Conservation (phyloP, 2,888 invertebrate genomes). For the Microplitis manilae region DNA sequence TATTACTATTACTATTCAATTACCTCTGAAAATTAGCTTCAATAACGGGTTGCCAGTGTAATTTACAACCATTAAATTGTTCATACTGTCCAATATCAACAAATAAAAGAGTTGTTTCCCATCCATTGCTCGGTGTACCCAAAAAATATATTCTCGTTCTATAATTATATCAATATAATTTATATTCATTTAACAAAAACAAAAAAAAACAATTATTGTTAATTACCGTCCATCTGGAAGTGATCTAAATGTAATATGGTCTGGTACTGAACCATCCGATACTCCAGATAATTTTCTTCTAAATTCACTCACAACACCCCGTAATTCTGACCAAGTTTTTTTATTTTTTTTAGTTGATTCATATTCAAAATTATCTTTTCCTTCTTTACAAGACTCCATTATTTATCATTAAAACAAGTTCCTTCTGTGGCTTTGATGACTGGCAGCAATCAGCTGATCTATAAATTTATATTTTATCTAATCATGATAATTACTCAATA, state of each 20-base stretch:
- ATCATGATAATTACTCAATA: neutral
- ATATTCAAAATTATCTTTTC: constrained; percentile 46
- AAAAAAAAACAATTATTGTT: neutral
- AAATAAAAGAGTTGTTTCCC: constrained; percentile 91
- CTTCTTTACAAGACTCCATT: constrained; percentile 59
- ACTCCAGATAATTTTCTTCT: constrained; percentile 84
- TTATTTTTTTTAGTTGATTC: constrained; percentile 50
- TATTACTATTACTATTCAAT: neutral
- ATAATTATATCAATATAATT: constrained; percentile 30
- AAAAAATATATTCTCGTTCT: constrained; percentile 91
- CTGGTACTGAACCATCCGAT: constrained; percentile 84
- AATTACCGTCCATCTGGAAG: constrained; percentile 78
- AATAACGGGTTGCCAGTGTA: constrained; percentile 87
- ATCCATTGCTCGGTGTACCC: constrained; percentile 88
- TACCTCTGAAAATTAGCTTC: constrained; percentile 80
- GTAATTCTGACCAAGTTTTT: constrained; percentile 84
- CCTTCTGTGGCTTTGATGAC: neutral
- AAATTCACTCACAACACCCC: constrained; percentile 85
- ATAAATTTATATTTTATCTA: neutral
- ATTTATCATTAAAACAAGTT: constrained; percentile 12
- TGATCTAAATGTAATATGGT: constrained; percentile 85
- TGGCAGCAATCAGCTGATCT: constrained; percentile 11
- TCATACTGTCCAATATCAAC: constrained; percentile 84
- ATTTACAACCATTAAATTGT: constrained; percentile 75
- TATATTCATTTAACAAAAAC: neutral